Percentiles rank a stretch among this genome's conserved stretches.
phyloP scores from a whole-genome alignment of 2,797 vertebrate species.

The Sebastes diaconus region DNA sequence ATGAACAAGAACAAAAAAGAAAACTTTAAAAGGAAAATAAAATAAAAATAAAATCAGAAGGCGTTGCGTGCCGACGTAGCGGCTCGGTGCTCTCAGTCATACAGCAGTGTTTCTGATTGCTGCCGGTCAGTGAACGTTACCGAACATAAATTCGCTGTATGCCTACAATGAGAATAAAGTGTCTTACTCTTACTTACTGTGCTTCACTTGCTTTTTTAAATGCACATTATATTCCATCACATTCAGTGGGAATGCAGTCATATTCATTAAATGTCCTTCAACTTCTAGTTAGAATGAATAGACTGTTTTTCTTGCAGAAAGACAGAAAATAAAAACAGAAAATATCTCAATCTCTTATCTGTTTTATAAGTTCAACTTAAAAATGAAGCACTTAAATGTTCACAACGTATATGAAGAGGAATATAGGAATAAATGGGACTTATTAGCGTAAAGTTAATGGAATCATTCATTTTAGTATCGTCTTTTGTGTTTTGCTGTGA shows the following conservation, averaged over 20 bases:
- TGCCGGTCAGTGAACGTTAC: neutral
- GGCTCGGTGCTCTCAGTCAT: neutral
- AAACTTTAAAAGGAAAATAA: neutral
- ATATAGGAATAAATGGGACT: neutral
- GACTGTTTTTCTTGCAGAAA: neutral
- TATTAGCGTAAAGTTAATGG: neutral
- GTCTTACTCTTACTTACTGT: neutral
- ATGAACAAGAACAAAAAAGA: neutral
- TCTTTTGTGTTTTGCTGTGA: neutral
- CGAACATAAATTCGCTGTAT: neutral
- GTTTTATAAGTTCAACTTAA: neutral
- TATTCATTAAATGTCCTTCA: conserved; percentile 11
- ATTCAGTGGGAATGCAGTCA: neutral
- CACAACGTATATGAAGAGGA: neutral
- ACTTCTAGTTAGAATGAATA: neutral
- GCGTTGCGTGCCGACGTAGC: neutral
- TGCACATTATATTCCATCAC: neutral
- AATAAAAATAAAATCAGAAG: neutral
- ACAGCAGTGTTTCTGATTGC: neutral
- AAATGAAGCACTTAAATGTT: neutral
- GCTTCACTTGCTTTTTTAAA: neutral
- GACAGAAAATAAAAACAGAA: neutral
- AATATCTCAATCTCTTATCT: neutral
- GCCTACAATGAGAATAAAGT: neutral
- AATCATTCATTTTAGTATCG: neutral